Conservation (phyloP, 2,888 invertebrate species). For the Dinocampus coccinellae region DNA sequence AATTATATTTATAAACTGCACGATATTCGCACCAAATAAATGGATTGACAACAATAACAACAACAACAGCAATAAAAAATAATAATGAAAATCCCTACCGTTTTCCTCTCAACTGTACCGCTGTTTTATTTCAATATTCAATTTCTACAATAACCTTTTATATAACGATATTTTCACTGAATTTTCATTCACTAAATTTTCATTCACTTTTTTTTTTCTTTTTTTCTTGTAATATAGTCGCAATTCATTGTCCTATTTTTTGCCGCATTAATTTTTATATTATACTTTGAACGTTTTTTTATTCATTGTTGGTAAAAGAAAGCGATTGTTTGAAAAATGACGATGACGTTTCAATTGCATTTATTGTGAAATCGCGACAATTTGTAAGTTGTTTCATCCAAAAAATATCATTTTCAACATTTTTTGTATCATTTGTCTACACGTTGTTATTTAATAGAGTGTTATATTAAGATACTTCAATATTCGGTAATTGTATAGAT, state of each 20-base stretch:
- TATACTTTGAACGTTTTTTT: slow-evolving; percentile 55
- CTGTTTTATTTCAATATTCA: slow-evolving; percentile 29
- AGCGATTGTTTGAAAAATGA: slow-evolving; percentile 35
- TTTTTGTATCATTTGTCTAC: slow-evolving; percentile 54
- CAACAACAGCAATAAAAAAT: neutral
- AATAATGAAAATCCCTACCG: neutral
- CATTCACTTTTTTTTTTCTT: no score
- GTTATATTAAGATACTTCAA: slow-evolving; percentile 33
- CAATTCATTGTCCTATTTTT: slow-evolving; percentile 48
- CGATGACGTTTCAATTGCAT: slow-evolving; percentile 37
- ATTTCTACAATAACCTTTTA: slow-evolving; percentile 26
- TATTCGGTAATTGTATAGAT: neutral
- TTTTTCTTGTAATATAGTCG: neutral
- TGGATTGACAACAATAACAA: no score
- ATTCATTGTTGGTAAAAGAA: neutral
- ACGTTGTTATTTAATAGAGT: slow-evolving; percentile 61
- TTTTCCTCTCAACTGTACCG: neutral
- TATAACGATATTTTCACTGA: slow-evolving; percentile 10
- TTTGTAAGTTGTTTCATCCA: slow-evolving; percentile 68
- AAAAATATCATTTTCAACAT: slow-evolving; percentile 69
- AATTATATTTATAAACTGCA: neutral
- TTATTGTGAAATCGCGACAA: slow-evolving; percentile 49
- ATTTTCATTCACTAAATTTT: neutral
- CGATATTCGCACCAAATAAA: neutral
- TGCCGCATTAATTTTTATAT: slow-evolving; percentile 64